phyloP scores from a whole-genome alignment of 2,888 invertebrate genomes.

The Drosophila cracens region DNA sequence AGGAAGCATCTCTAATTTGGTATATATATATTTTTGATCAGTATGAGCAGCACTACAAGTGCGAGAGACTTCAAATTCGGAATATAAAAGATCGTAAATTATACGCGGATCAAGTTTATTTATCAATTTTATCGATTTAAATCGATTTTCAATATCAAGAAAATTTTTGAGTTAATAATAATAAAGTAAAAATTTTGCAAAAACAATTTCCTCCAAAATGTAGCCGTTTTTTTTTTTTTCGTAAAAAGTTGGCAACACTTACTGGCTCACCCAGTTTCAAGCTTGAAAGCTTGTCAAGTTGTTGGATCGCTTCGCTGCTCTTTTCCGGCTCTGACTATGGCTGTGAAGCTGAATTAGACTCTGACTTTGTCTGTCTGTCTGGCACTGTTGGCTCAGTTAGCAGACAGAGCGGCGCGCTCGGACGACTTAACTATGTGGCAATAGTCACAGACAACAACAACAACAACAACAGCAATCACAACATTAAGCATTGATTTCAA shows the following conservation, averaged over 20 bases:
- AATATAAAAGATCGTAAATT: background rate
- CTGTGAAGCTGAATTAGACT: slow-evolving; percentile 6
- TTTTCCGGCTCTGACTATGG: slow-evolving; percentile 1
- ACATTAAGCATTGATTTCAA: slow-evolving; percentile 46
- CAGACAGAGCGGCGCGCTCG: slow-evolving; percentile 59
- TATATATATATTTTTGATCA: background rate
- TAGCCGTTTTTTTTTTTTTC: background rate
- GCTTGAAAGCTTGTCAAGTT: slow-evolving; percentile 9
- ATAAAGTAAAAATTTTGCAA: background rate
- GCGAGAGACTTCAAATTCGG: background rate
- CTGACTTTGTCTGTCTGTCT: slow-evolving; percentile 8
- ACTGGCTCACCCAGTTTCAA: background rate
- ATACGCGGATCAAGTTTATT: background rate
- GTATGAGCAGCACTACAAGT: background rate
- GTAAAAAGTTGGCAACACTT: slow-evolving; percentile 4
- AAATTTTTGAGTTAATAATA: background rate
- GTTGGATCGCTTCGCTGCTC: slow-evolving; percentile 13
- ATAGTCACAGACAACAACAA: slow-evolving; percentile 30
- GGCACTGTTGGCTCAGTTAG: slow-evolving; percentile 17
- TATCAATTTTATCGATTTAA: background rate
- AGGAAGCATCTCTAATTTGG: background rate
- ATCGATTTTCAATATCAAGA: background rate
- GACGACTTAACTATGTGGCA: slow-evolving; percentile 60
- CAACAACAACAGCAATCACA: slow-evolving; percentile 23
- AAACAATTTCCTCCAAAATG: background rate